These are phyloP conservation scores for Steinernema khuongi DNA, from an alignment of 1,140 invertebrate genomes.

Conservation along the genomic window DNA sequence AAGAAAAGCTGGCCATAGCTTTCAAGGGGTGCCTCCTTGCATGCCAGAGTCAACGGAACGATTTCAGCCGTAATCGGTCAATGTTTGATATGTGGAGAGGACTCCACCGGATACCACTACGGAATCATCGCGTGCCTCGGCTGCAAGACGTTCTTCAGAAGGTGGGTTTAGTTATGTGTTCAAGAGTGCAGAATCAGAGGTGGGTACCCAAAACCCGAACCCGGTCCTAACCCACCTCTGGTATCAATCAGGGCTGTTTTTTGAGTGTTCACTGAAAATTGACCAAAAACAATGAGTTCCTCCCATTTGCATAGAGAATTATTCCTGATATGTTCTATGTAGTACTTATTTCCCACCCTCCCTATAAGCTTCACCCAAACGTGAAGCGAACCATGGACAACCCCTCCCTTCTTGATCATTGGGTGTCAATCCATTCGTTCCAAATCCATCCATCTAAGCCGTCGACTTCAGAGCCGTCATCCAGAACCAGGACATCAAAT, in stretches of 20 bases:
- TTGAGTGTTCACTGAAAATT: background rate
- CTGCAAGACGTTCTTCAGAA: conserved; percentile 58
- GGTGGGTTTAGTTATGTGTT: conserved; percentile 14
- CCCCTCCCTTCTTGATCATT: too few relatives aligned
- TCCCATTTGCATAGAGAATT: too few relatives aligned
- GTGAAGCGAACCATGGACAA: too few relatives aligned
- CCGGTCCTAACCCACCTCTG: too few relatives aligned
- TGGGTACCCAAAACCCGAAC: too few relatives aligned
- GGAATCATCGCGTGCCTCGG: conserved; percentile 62
- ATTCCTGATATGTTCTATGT: background rate
- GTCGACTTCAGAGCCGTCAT: conserved; percentile 32
- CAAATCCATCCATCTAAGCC: too few relatives aligned
- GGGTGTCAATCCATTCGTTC: too few relatives aligned
- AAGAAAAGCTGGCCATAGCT: too few relatives aligned
- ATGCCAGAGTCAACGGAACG: too few relatives aligned
- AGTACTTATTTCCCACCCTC: background rate
- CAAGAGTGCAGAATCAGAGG: background rate
- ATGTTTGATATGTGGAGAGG: conserved; percentile 37
- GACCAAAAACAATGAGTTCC: background rate
- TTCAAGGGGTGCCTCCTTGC: too few relatives aligned
- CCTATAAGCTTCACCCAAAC: conserved; percentile 3
- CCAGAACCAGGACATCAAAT: conserved; percentile 32
- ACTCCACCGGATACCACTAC: conserved; percentile 62
- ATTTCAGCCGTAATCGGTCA: conserved; percentile 32
- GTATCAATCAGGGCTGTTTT: conserved; percentile 12